Conservation (phyloP, 2,888 invertebrate species). For the Erannis defoliaria region DNA sequence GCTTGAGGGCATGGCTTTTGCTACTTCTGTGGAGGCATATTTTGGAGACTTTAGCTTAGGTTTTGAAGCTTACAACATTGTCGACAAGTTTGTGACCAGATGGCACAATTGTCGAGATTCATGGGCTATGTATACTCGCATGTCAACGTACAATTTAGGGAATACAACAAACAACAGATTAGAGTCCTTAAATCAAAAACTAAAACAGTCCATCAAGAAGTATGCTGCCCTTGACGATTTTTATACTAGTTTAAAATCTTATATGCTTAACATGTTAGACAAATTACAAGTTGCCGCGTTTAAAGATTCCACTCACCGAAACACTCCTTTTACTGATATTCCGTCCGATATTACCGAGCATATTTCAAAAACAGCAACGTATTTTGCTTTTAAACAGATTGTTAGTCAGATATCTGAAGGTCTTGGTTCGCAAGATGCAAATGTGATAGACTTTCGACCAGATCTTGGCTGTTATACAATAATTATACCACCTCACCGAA, state of each 20-base stretch:
- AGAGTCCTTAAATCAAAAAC: conserved; percentile 24
- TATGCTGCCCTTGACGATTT: too few species aligned
- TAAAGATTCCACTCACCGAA: conserved; percentile 10
- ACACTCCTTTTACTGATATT: neutral
- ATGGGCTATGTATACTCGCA: conserved; percentile 19
- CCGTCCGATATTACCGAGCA: neutral
- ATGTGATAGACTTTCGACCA: too few species aligned
- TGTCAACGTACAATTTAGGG: conserved; percentile 16
- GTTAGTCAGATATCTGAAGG: conserved; percentile 12
- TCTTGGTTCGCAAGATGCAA: too few species aligned
- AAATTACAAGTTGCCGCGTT: too few species aligned
- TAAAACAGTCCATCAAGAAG: too few species aligned
- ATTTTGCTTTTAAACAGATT: too few species aligned
- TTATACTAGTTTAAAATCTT: conserved; percentile 6
- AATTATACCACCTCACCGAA: neutral
- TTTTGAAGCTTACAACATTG: too few species aligned
- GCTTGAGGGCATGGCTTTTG: too few species aligned
- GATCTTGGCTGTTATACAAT: too few species aligned
- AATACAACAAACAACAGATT: conserved; percentile 22
- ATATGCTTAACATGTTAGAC: conserved; percentile 6
- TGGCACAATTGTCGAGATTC: too few species aligned
- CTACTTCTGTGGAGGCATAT: too few species aligned
- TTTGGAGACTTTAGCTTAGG: too few species aligned
- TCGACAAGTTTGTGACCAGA: conserved; percentile 8
- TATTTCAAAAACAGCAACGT: neutral